Evolutionary conservation across 2,888 invertebrate species (phyloP).

Genomic region (Boloria selene): DNA sequence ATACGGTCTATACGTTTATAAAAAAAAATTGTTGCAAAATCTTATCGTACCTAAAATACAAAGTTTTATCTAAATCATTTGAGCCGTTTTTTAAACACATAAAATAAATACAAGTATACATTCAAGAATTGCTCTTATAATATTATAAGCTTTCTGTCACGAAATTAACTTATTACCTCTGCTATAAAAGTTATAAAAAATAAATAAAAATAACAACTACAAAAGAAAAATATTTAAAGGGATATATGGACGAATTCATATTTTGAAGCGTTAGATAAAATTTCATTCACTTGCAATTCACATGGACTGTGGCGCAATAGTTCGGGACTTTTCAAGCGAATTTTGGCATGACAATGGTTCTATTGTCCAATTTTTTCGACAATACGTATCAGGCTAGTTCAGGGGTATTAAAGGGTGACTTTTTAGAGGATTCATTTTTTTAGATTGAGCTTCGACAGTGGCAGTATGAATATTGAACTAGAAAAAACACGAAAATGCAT

Average conservation of each 20-base stretch:
- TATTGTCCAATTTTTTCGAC: slow-evolving; percentile 25
- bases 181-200: too few species aligned
- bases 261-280: slow-evolving; percentile 15
- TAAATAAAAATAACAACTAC: too few species aligned
- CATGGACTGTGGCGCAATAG: slow-evolving; percentile 21
- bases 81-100: too few species aligned
- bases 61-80: too few species aligned
- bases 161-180: too few species aligned
- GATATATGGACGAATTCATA: slow-evolving; percentile 1
- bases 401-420: slow-evolving; percentile 14
- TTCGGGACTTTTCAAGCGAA: slow-evolving; percentile 28
- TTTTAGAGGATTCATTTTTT: slow-evolving; percentile 18
- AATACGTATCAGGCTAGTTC: slow-evolving; percentile 26
- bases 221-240: neutral
- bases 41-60: too few species aligned
- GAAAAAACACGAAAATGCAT: too few species aligned
- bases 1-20: too few species aligned
- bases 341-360: slow-evolving; percentile 27
- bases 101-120: too few species aligned
- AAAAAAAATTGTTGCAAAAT: too few species aligned
- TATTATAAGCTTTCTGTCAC: too few species aligned
- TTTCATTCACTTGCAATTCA: slow-evolving; percentile 20
- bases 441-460: neutral
- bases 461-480: neutral
- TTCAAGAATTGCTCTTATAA: too few species aligned